A percentile compares a stretch with the other conserved stretches of the same genome.
Conservation (phyloP, 2,797 vertebrate species). For the Phrynocephalus guinanensis region DNA sequence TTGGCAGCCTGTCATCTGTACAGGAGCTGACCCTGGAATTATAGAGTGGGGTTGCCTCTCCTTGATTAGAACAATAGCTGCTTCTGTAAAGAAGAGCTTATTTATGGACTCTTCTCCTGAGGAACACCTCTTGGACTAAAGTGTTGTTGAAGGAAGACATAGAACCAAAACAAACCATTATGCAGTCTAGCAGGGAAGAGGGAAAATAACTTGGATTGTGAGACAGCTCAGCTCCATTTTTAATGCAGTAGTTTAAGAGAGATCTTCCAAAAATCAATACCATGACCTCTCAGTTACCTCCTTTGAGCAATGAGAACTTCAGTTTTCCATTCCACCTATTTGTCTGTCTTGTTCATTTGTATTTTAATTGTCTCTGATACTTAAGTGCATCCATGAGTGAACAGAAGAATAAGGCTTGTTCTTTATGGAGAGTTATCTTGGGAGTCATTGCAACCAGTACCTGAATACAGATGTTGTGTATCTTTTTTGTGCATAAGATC, state of each 20-base stretch:
- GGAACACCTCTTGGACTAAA: background rate
- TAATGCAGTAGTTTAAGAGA: conserved; percentile 6
- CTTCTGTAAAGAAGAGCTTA: no score
- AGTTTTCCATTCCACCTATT: background rate
- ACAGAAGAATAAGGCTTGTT: background rate
- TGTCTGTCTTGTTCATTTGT: background rate
- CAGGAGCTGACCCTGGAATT: no score
- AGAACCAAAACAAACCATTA: background rate
- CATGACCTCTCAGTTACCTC: background rate
- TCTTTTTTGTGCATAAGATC: background rate
- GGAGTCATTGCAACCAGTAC: background rate
- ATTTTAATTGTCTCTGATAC: conserved; percentile 15
- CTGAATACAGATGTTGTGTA: background rate
- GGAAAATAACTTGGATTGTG: background rate
- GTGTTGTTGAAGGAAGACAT: background rate
- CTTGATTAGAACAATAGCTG: no score
- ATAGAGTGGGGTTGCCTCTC: no score
- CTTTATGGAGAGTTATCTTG: conserved; percentile 17
- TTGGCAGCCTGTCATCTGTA: no score
- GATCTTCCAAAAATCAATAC: conserved; percentile 8
- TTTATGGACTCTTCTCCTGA: background rate
- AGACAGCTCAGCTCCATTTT: background rate
- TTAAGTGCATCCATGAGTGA: conserved; percentile 1
- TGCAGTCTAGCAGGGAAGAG: no score
- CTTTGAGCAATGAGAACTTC: background rate